phyloP scores from a whole-genome alignment of 2,113 vertebrate species.

The Emydocephalus ijimae region DNA sequence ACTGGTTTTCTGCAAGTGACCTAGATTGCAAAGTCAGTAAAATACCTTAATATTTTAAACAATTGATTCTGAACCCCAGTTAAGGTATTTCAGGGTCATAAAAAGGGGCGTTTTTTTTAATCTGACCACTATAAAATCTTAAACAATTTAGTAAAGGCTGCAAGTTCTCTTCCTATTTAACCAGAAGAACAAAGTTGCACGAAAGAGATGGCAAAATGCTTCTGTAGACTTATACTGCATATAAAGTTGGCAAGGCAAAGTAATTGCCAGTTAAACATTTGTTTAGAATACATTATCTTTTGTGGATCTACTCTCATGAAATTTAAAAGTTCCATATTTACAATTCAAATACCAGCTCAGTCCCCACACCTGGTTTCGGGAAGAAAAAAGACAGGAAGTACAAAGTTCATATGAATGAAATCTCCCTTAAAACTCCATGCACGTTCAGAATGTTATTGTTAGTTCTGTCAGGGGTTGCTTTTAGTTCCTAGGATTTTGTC shows the following conservation, averaged over 20 bases:
- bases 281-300: background rate
- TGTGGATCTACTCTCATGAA: background rate
- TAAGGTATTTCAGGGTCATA: background rate
- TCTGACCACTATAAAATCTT: background rate
- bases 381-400: background rate
- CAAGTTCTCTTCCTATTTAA: background rate
- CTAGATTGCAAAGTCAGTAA: background rate
- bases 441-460: background rate
- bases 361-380: background rate
- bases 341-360: background rate
- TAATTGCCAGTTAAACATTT: background rate
- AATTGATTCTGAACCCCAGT: background rate
- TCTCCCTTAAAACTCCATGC: conserved; percentile 10
- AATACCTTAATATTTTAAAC: background rate
- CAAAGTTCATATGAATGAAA: background rate
- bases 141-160: background rate
- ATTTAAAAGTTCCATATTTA: background rate
- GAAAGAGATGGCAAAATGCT: background rate
- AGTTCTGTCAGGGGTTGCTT: background rate
- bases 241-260: background rate
- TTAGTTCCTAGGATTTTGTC: background rate
- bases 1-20: background rate
- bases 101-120: background rate
- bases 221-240: background rate
- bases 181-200: background rate